Conservation (phyloP, 2,797 vertebrate species). For the Leptatherina wallacei region DNA sequence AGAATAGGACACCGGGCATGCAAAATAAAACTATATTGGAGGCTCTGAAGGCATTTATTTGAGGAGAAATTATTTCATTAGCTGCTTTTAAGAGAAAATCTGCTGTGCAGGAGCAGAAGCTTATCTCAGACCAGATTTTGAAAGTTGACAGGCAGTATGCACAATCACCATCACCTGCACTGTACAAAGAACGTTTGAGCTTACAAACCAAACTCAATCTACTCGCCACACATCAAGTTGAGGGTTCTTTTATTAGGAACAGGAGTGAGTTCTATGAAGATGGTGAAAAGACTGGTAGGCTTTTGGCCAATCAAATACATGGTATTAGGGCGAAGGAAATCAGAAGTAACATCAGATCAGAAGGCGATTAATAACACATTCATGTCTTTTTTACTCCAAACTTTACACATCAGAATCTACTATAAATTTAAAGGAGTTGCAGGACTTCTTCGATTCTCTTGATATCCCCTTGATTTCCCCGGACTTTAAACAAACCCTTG, state of each 20-base stretch:
- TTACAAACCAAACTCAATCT: constrained; percentile 18
- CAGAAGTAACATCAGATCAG: background rate
- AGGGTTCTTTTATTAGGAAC: background rate
- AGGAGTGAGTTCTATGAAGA: background rate
- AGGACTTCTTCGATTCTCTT: background rate
- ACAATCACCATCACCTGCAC: background rate
- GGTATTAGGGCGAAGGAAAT: constrained; percentile 1
- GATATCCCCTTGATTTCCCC: background rate
- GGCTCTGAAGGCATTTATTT: background rate
- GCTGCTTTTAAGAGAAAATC: constrained; percentile 4
- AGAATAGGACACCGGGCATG: background rate
- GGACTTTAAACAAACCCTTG: background rate
- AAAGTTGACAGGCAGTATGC: constrained; percentile 7
- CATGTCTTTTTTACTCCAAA: background rate
- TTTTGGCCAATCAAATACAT: background rate
- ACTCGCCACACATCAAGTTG: background rate
- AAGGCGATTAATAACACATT: background rate
- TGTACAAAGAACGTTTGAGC: constrained; percentile 7
- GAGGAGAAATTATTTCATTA: constrained; percentile 7
- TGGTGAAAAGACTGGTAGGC: background rate
- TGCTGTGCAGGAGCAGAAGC: background rate
- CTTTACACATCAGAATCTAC: background rate
- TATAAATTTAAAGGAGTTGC: too few species aligned
- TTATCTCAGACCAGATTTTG: constrained; percentile 1
- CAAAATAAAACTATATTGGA: constrained; percentile 1